Evolutionary conservation across 1,140 invertebrate species (phyloP).

Genomic region (Drosophila erecta): DNA sequence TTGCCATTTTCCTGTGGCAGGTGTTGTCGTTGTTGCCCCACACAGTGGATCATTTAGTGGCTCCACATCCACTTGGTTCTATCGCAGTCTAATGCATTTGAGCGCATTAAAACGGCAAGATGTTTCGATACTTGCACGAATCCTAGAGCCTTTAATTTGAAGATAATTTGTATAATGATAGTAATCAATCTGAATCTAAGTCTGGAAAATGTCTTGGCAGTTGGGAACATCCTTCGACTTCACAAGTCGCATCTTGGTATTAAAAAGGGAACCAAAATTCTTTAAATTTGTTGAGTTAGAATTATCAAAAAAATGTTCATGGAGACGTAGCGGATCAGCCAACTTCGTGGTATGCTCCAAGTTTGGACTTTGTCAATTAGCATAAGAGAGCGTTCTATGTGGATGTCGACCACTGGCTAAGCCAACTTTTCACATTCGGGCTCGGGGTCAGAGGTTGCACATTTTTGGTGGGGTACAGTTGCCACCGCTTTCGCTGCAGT

Average conservation of each 20-base stretch:
- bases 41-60: constrained; percentile 69
- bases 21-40: constrained; percentile 48
- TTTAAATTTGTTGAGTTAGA: no score
- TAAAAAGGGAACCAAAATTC: no score
- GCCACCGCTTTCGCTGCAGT: constrained; percentile 52
- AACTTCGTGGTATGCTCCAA: not conserved
- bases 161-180: no score
- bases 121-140: no score
- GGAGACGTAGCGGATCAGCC: no score
- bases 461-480: constrained; percentile 55
- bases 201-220: no score
- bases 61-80: constrained; percentile 25
- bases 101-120: not conserved
- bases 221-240: constrained; percentile 21
- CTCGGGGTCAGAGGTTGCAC: not conserved
- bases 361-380: not conserved
- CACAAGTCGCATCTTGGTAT: no score
- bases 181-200: no score
- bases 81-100: not conserved
- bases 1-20: constrained; percentile 30
- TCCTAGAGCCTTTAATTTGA: no score
- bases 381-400: not conserved
- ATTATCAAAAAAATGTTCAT: no score
- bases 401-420: not conserved
- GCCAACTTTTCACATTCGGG: not conserved